These are phyloP conservation scores for Mola mola DNA, from an alignment of 2,113 vertebrate genomes.

Conservation along the genomic window DNA sequence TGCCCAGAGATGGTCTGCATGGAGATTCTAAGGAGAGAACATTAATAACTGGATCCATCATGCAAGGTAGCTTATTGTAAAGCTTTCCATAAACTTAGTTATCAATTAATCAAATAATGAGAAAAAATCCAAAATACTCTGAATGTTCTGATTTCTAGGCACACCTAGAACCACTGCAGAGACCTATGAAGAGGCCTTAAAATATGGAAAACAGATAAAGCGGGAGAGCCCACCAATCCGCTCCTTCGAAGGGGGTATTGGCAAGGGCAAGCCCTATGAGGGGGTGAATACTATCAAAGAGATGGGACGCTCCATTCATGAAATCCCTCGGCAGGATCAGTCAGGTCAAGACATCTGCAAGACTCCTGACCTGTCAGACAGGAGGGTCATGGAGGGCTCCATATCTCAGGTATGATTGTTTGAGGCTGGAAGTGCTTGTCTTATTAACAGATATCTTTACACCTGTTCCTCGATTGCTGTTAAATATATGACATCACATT, in stretches of 20 bases:
- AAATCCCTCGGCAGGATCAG: constrained; percentile 94
- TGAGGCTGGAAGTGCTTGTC: not conserved
- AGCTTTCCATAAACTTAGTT: constrained; percentile 1
- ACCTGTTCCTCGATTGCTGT: no score
- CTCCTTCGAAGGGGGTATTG: constrained; percentile 93
- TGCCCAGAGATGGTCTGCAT: constrained; percentile 91
- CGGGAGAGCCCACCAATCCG: constrained; percentile 93
- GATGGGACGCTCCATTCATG: constrained; percentile 97
- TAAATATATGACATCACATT: no score
- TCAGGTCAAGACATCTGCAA: constrained; percentile 90
- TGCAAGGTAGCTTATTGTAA: constrained; percentile 88
- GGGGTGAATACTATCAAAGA: constrained; percentile 97
- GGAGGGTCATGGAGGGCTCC: constrained; percentile 88
- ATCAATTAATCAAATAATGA: not conserved
- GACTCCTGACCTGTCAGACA: constrained; percentile 89
- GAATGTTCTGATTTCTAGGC: constrained; percentile 77
- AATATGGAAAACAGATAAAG: constrained; percentile 96
- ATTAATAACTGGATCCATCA: constrained; percentile 93
- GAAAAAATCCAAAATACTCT: not conserved
- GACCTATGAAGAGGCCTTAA: constrained; percentile 91
- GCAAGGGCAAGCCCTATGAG: constrained; percentile 95
- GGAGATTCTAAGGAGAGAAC: constrained; percentile 92
- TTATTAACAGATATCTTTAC: no score
- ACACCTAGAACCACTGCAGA: constrained; percentile 92
- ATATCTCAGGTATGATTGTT: constrained; percentile 89